Evolutionary conservation across 1,140 invertebrate species (phyloP).

Genomic region (Plectus sambesii): DNA sequence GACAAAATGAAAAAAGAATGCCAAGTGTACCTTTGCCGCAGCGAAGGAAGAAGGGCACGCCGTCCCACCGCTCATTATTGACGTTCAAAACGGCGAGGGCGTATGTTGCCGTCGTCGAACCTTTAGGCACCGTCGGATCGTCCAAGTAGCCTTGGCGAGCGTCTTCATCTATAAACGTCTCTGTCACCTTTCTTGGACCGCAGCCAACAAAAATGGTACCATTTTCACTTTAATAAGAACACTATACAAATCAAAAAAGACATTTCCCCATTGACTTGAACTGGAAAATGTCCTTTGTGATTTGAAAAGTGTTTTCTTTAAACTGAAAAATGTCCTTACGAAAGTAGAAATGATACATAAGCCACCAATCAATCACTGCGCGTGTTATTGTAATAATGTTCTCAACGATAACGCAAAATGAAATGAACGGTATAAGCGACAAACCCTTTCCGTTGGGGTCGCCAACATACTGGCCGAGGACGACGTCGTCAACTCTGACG

Average conservation of each 20-base stretch:
- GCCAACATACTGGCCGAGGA: conserved; percentile 93
- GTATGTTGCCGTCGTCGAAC: conserved; percentile 85
- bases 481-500: conserved; percentile 66
- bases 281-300: too few relatives aligned
- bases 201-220: conserved; percentile 61
- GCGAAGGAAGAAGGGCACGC: conserved; percentile 85
- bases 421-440: too few relatives aligned
- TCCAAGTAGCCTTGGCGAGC: conserved; percentile 77
- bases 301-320: too few relatives aligned
- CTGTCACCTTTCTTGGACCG: too few relatives aligned
- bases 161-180: conserved; percentile 57
- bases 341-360: not conserved
- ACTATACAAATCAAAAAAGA: too few relatives aligned
- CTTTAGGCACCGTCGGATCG: conserved; percentile 78
- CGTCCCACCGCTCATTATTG: conserved; percentile 90
- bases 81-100: conserved; percentile 75
- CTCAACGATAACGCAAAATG: too few relatives aligned
- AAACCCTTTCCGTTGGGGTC: conserved; percentile 62
- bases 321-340: too few relatives aligned
- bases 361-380: too few relatives aligned
- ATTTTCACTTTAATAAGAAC: conserved; percentile 84
- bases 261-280: too few relatives aligned
- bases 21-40: conserved; percentile 96
- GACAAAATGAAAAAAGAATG: conserved; percentile 22
- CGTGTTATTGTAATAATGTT: too few relatives aligned